phyloP scores from a whole-genome alignment of 2,113 vertebrate genomes.

The Hydrolagus affinis region DNA sequence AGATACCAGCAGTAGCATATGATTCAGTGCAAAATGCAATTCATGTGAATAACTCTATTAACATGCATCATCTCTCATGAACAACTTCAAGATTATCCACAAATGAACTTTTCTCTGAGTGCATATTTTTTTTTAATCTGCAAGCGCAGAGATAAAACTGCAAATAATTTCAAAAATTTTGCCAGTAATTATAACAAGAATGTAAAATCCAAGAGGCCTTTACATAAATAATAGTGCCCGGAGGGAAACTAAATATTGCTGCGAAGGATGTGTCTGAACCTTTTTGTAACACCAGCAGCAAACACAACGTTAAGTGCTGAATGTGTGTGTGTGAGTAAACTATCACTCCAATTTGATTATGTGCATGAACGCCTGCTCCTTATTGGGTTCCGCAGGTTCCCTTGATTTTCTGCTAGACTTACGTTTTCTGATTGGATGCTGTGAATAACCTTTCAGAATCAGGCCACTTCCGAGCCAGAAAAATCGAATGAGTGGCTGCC shows the following conservation, averaged over 20 bases:
- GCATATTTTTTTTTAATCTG: neutral
- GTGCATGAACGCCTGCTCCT: neutral
- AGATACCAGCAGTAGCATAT: neutral
- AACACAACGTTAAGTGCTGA: neutral
- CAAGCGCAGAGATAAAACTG: neutral
- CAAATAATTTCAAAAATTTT: slow-evolving; percentile 13
- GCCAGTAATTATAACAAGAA: neutral
- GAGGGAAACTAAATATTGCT: neutral
- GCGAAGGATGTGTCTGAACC: neutral
- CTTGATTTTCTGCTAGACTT: neutral
- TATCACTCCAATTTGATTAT: neutral
- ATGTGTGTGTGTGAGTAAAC: neutral
- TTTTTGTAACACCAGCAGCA: neutral
- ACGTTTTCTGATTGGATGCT: neutral
- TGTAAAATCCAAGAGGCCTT: neutral
- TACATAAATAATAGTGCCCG: neutral
- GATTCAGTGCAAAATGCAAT: neutral
- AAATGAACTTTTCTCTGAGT: neutral
- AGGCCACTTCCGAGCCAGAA: neutral
- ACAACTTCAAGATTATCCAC: slow-evolving; percentile 11
- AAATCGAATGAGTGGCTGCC: neutral
- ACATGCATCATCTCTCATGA: neutral
- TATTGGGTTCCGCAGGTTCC: too few relatives aligned
- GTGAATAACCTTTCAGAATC: neutral
- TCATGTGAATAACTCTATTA: slow-evolving; percentile 16